Evolutionary conservation across 2,797 vertebrate genomes (phyloP).

Genomic region (Clarias pachynema): DNA sequence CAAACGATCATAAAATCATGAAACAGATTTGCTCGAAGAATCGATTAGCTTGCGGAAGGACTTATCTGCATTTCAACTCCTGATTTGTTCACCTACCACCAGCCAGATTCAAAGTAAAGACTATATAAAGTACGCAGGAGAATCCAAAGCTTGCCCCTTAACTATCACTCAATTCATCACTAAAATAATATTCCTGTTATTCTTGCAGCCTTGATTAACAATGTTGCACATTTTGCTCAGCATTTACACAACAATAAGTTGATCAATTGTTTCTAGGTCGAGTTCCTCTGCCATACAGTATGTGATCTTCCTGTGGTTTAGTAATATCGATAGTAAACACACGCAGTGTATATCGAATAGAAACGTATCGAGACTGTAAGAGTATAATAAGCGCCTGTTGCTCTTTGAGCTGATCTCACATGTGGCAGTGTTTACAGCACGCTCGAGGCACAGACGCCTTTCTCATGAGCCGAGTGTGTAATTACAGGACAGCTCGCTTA

Average conservation of each 20-base stretch:
- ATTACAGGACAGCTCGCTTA: slow-evolving; percentile 48
- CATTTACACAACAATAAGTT: neutral
- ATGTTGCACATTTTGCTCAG: neutral
- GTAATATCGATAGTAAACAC: neutral
- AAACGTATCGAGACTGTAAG: no score
- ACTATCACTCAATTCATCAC: neutral
- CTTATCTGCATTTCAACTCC: neutral
- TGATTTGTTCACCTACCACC: neutral
- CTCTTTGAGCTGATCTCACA: slow-evolving; percentile 15
- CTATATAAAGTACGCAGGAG: neutral
- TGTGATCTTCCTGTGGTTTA: neutral
- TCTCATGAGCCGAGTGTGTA: slow-evolving; percentile 37
- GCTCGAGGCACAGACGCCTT: slow-evolving; percentile 24
- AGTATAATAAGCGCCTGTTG: neutral
- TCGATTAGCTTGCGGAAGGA: neutral
- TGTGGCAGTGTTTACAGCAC: slow-evolving; percentile 43
- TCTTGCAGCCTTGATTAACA: neutral
- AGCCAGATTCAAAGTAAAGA: neutral
- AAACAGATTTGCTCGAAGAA: no score
- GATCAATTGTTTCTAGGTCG: neutral
- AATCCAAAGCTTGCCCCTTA: neutral
- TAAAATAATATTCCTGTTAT: neutral
- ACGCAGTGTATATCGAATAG: no score
- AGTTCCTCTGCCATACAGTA: neutral
- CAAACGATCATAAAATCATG: neutral